Base-by-base conservation (phyloP, 37 sponge, comb jelly and placozoan genomes). In the Agelas oroides region DNA sequence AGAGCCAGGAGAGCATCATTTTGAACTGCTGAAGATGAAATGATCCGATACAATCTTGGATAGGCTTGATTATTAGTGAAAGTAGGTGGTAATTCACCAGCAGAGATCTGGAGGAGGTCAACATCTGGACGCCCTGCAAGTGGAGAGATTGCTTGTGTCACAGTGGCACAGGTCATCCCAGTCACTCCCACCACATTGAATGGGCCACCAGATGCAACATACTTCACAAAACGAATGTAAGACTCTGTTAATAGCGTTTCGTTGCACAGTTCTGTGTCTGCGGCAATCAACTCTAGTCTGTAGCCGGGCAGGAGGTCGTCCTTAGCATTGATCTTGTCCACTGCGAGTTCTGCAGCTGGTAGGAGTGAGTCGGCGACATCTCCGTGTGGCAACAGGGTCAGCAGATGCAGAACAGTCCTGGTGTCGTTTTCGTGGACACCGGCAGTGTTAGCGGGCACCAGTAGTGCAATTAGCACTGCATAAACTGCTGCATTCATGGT, bases 271-370 rank as follows among this genome's bases (percentile, higher is more conserved):
- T 71, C 59, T 20, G 72, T 59, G 13, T 37, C 34, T 28, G 39
- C 72, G 5, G 60, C 46, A 2, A 82, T 59, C 12, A 88, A 30
- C 64, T 81, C 88, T 53, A 88, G 65, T 41, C 25, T 21, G 60
- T 76, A 81, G 18, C 70, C 81, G 0, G 37, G 28, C 18, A 82
- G 60, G 25, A 88, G 58, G 0, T 70, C 30, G 32, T 33, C 24
- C 20, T 28, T 54, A 6, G 56, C 57, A 59, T 88, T 88, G 64
- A 81, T 68, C 16, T 60, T 73, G 30, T 81, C 68, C 33, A 55
- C 32, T 15, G 88, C 88, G 12, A 46, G 46, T 46, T 46, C 46
- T 8, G 46, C 46, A 46, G 46, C 46, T 8, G 46, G 3, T 46
- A 46, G 8, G 46, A 46, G 46, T 8, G 46, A 46, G 46, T 8